A percentile compares a stretch with the other conserved stretches of the same genome.
Evolutionary conservation across 1,140 invertebrate genomes (phyloP).

Genomic region (Drosophila guanche): DNA sequence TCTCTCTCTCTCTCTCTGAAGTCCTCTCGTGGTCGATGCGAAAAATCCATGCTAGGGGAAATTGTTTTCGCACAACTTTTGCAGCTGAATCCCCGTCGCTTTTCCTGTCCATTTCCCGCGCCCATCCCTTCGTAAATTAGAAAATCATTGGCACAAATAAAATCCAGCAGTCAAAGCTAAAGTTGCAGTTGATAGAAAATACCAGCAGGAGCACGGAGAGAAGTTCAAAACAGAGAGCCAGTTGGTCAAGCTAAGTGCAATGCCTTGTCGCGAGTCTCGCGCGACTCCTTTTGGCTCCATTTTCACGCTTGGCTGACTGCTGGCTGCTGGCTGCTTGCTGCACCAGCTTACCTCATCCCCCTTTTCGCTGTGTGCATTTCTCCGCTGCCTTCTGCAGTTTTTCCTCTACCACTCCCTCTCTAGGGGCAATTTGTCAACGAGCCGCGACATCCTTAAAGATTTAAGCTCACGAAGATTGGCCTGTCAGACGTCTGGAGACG

Average conservation of each 20-base stretch:
- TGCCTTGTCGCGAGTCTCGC: slow-evolving; percentile 63
- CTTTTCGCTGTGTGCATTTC: not conserved
- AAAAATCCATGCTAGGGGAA: slow-evolving; percentile 49
- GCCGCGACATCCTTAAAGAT: slow-evolving; percentile 59
- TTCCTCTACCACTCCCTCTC: not conserved
- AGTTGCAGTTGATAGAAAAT: slow-evolving; percentile 53
- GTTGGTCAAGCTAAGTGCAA: slow-evolving; percentile 76
- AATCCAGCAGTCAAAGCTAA: slow-evolving; percentile 54
- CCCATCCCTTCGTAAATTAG: slow-evolving; percentile 53
- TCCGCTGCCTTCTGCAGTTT: not conserved
- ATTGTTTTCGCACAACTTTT: slow-evolving; percentile 58
- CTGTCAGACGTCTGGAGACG: not conserved
- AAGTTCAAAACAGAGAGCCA: not conserved
- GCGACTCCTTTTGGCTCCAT: slow-evolving; percentile 47
- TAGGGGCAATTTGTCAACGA: slow-evolving; percentile 61
- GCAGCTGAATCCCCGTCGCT: slow-evolving; percentile 12
- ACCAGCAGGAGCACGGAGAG: not conserved
- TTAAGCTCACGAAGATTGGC: slow-evolving; percentile 55
- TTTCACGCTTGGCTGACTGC: slow-evolving; percentile 28
- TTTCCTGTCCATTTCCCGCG: slow-evolving; percentile 8
- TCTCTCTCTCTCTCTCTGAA: too few relatives aligned
- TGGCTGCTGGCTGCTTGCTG: too few relatives aligned
- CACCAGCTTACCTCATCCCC: too few relatives aligned
- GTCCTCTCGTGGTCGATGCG: slow-evolving; percentile 1
- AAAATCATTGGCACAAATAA: slow-evolving; percentile 81